These are phyloP conservation scores for Acleris cristana DNA, from an alignment of 2,888 invertebrate species.

Conservation along the genomic window DNA sequence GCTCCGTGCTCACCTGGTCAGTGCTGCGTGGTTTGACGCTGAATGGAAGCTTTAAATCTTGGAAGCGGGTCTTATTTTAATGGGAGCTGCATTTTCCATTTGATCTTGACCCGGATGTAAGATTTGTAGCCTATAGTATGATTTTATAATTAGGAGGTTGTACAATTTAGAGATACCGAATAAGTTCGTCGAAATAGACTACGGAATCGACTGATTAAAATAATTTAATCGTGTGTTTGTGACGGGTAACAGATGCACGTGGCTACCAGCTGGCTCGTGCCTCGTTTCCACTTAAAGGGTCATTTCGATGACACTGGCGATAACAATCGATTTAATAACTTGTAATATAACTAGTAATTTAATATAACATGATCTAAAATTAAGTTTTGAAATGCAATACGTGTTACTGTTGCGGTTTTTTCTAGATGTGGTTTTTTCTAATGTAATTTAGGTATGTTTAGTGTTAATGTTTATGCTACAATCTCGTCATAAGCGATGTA, in stretches of 20 bases:
- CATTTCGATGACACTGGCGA: conserved; percentile 40
- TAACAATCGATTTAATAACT: conserved; percentile 43
- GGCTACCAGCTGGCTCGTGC: conserved; percentile 29
- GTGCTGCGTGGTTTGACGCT: not conserved
- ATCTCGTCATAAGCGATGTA: conserved; percentile 59
- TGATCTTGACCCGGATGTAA: conserved; percentile 20
- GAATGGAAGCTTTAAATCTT: conserved; percentile 10
- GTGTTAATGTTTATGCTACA: conserved; percentile 52
- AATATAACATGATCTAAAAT: conserved; percentile 48
- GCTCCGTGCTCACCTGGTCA: not conserved
- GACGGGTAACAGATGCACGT: conserved; percentile 23
- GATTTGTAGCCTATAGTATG: conserved; percentile 14
- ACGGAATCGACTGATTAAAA: conserved; percentile 57
- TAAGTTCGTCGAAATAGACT: conserved; percentile 48
- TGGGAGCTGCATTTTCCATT: conserved; percentile 28
- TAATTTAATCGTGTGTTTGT: conserved; percentile 43
- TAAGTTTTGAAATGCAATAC: conserved; percentile 57
- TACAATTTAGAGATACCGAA: conserved; percentile 39
- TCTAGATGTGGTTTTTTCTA: conserved; percentile 55
- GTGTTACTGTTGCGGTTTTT: conserved; percentile 45
- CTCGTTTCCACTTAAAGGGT: conserved; percentile 38
- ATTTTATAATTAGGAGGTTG: conserved; percentile 34
- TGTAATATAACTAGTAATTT: conserved; percentile 48
- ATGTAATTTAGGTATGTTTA: conserved; percentile 54
- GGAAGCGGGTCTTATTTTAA: conserved; percentile 10